Percentiles rank a stretch among this genome's conserved stretches.
Conservation (phyloP, 2,888 invertebrate species). For the Gisinianus flammeolus region DNA sequence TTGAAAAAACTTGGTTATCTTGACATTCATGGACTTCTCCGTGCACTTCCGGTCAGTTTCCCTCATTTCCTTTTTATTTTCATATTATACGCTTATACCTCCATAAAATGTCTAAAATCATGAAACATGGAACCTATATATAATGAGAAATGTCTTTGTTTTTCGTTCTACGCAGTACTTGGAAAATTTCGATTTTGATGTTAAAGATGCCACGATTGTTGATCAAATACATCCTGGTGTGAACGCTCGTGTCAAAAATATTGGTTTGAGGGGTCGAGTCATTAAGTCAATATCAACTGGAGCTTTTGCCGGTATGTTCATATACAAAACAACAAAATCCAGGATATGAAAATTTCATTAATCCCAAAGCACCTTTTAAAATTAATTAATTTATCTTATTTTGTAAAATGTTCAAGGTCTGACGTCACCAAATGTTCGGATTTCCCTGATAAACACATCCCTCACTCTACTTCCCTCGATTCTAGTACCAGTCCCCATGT, state of each 20-base stretch:
- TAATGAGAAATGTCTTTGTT: too few species aligned
- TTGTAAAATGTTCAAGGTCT: conserved; percentile 61
- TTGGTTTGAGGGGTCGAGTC: conserved; percentile 54
- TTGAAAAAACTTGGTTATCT: conserved; percentile 74
- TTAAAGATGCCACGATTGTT: conserved; percentile 74
- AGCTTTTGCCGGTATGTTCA: conserved; percentile 72
- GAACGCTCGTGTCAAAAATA: conserved; percentile 52
- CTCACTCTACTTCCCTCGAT: conserved; percentile 79
- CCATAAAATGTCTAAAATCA: too few species aligned
- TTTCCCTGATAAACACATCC: conserved; percentile 81
- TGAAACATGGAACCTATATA: too few species aligned
- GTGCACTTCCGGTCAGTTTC: neutral
- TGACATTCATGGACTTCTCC: conserved; percentile 64
- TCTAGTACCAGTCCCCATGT: conserved; percentile 82
- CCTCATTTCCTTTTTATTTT: too few species aligned
- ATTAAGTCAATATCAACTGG: conserved; percentile 76
- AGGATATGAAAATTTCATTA: neutral
- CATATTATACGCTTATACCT: too few species aligned
- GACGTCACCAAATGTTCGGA: conserved; percentile 72
- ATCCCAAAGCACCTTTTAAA: neutral
- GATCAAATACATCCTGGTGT: conserved; percentile 75
- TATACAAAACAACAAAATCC: neutral
- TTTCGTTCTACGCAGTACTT: conserved; percentile 76
- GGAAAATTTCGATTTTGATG: conserved; percentile 80
- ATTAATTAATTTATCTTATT: too few species aligned